phyloP scores from a whole-genome alignment of 1,140 invertebrate genomes.

The Scaptodrosophila lebanonensis region DNA sequence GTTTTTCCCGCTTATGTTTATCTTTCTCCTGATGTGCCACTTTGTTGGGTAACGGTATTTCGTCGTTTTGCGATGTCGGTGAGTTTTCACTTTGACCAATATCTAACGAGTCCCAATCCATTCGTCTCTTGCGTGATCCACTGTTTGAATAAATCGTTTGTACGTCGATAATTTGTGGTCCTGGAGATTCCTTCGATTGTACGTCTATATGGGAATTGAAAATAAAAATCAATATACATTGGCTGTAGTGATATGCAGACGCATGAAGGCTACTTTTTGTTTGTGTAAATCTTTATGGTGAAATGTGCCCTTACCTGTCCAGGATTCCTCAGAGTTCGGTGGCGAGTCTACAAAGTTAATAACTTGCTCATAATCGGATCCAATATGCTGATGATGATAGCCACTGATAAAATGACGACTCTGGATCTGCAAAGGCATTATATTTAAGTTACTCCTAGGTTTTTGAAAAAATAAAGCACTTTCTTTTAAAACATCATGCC shows the following conservation, averaged over 20 bases:
- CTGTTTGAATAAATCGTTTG: constrained; percentile 71
- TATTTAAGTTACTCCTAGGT: neutral
- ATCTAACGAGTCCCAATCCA: constrained; percentile 77
- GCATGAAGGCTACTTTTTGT: constrained; percentile 3
- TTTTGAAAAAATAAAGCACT: no score
- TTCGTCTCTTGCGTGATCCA: constrained; percentile 76
- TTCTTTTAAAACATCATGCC: no score
- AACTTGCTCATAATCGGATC: constrained; percentile 74
- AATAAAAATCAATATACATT: constrained; percentile 44
- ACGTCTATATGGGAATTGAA: constrained; percentile 47
- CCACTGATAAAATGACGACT: constrained; percentile 73
- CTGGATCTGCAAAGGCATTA: constrained; percentile 45
- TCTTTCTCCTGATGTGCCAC: constrained; percentile 64
- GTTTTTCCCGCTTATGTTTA: constrained; percentile 69
- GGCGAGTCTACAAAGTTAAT: constrained; percentile 76
- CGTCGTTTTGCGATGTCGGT: constrained; percentile 55
- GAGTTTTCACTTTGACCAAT: constrained; percentile 74
- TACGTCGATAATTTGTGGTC: constrained; percentile 76
- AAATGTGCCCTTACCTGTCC: constrained; percentile 60
- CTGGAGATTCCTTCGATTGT: constrained; percentile 70
- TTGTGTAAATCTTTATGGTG: neutral
- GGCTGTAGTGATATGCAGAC: neutral
- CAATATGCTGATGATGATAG: constrained; percentile 74
- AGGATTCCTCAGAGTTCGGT: constrained; percentile 76
- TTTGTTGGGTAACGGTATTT: constrained; percentile 60